phyloP scores from a whole-genome alignment of 2,888 invertebrate genomes.

The Pristionchus maxplancki region DNA sequence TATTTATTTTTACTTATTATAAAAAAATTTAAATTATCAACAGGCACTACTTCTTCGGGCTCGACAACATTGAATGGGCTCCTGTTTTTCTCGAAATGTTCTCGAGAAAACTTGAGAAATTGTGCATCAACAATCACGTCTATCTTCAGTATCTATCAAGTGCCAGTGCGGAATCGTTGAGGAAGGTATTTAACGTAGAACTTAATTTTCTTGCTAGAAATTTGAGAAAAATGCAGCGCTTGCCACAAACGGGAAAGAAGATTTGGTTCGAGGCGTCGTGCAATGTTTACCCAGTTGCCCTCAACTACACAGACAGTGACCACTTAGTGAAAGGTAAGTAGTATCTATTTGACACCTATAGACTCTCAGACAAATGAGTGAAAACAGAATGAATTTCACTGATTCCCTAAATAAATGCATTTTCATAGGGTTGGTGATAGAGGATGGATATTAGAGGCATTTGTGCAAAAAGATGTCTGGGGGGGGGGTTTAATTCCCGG shows the following conservation, averaged over 20 bases:
- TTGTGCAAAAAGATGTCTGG: no score
- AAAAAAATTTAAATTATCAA: neutral
- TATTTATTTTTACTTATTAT: neutral
- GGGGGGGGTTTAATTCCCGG: no score
- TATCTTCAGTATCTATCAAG: neutral
- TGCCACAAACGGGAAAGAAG: neutral
- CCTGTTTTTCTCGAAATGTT: neutral
- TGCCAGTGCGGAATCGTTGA: neutral
- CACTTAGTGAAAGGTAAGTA: neutral
- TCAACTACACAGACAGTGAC: neutral
- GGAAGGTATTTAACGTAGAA: neutral
- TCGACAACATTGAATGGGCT: neutral
- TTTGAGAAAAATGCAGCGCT: neutral
- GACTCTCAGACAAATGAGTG: no score
- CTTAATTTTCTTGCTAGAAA: no score
- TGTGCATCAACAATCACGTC: neutral
- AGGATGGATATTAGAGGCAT: no score
- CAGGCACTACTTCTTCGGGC: neutral
- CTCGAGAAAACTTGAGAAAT: neutral
- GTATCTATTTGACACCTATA: no score
- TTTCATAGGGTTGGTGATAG: no score
- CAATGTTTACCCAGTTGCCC: neutral
- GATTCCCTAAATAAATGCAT: no score
- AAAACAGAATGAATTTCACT: no score
- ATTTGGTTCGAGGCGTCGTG: neutral